Conservation (phyloP, 2,113 vertebrate species). For the Xenopus laevis region DNA sequence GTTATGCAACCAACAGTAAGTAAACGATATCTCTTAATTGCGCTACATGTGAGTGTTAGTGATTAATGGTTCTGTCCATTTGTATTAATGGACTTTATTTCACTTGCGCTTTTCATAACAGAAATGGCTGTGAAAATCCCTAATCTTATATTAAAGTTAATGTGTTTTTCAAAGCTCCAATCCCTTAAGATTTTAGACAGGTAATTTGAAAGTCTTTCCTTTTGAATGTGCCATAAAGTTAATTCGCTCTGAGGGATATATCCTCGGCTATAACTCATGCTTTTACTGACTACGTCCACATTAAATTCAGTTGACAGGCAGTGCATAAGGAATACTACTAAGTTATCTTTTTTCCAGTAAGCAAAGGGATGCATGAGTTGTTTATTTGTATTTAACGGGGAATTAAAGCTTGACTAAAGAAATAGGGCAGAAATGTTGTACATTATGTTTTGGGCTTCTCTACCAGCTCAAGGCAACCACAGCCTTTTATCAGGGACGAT, state of each 20-base stretch:
- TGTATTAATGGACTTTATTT: not conserved
- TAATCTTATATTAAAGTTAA: conserved; percentile 9
- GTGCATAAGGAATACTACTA: too few relatives aligned
- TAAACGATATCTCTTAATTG: conserved; percentile 50
- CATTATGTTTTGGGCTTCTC: too few relatives aligned
- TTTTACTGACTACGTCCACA: not conserved
- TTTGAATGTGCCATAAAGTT: not conserved
- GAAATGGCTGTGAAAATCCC: conserved; percentile 2
- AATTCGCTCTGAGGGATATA: not conserved
- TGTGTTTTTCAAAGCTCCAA: not conserved
- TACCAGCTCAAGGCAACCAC: too few relatives aligned
- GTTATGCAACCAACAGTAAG: conserved; percentile 99
- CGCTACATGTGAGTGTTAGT: not conserved
- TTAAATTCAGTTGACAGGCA: not conserved
- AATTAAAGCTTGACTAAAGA: too few relatives aligned
- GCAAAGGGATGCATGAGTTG: too few relatives aligned
- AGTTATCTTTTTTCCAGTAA: too few relatives aligned
- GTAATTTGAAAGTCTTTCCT: not conserved
- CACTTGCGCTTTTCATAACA: not conserved
- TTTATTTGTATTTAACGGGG: too few relatives aligned
- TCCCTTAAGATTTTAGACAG: not conserved
- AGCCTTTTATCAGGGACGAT: too few relatives aligned
- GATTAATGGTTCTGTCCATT: conserved; percentile 11
- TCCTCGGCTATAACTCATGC: not conserved
- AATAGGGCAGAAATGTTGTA: too few relatives aligned